Evolutionary conservation across 2,113 vertebrate species (phyloP).

Genomic region (Siphamia tubifer): DNA sequence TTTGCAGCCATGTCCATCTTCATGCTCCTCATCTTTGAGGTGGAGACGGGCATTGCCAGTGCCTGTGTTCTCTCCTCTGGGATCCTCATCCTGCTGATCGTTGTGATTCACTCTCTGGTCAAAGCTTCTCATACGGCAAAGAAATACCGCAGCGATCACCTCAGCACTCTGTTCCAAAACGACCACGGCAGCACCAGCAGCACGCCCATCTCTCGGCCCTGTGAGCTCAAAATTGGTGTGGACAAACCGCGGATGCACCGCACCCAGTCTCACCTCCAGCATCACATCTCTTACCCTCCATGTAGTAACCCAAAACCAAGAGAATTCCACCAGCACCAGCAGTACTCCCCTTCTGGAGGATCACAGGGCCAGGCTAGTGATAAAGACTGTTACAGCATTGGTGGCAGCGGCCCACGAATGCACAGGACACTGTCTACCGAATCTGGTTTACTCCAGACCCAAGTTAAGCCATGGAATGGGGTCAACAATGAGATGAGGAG

Average conservation of each 20-base stretch:
- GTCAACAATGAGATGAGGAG: constrained; percentile 85
- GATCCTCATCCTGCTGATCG: constrained; percentile 79
- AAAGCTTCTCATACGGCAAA: constrained; percentile 63
- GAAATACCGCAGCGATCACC: constrained; percentile 39
- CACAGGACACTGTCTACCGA: constrained; percentile 81
- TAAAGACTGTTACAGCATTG: constrained; percentile 57
- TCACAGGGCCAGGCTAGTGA: constrained; percentile 57
- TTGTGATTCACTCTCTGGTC: constrained; percentile 79
- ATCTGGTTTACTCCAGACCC: constrained; percentile 74
- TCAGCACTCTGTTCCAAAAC: constrained; percentile 80
- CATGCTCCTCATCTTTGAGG: constrained; percentile 86
- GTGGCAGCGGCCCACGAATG: constrained; percentile 51
- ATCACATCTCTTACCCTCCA: constrained; percentile 73
- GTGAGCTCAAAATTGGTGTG: constrained; percentile 68
- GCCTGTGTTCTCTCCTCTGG: constrained; percentile 86
- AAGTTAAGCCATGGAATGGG: constrained; percentile 82
- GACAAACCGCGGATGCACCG: constrained; percentile 63
- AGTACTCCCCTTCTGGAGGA: constrained; percentile 57
- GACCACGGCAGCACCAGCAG: constrained; percentile 63
- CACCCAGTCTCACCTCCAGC: constrained; percentile 76
- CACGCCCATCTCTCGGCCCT: constrained; percentile 17
- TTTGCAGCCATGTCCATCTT: constrained; percentile 84
- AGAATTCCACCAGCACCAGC: constrained; percentile 56
- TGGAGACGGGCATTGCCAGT: constrained; percentile 80
- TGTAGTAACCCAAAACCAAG: constrained; percentile 63